Base-by-base conservation (phyloP, 2,888 invertebrate species). In the Drosophila nr. fundita region DNA sequence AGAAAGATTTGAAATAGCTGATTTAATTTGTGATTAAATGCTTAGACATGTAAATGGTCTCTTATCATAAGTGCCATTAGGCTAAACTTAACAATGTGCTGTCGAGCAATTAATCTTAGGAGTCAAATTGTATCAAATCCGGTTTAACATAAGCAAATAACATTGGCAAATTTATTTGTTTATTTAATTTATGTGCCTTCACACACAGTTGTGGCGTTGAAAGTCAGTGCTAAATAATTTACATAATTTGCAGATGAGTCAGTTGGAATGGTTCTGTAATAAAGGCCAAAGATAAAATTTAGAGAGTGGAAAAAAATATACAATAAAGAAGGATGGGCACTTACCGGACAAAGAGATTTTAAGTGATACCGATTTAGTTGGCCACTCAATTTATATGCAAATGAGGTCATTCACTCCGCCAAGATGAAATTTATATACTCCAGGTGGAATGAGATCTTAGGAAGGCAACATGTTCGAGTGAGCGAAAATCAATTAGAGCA, bases 161-260 rank as follows among this genome's bases (percentile, higher is more conserved):
- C 58, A 54, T 61, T 65, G 21, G 54, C 21, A 52, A 74, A 66
- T 73, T 67, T 82, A 73, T 67, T 62, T 80, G 60, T 61, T 60
- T 74, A 69, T 61, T 77, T 87, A 73, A 85, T 78, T 85, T 85
- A 89, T 84, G 87, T 58, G 61, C 73, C 85, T 87, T 79, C 70
- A 76, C 72, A 74, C 78, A 77, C 57, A 71, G 62, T 59, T 62
- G 57, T 59, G 73, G 76, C 70, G 87, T 67, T 69, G 82, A 82
- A 80, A 90, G 89, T 76, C 85, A 78, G 74, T 74, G 58, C 67
- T 55, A 70, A 62, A 72, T 76, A 71, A 89, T 87, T 87, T 87
- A 76, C 90, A 89, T 87, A 89, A 80, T 78, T 89, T 63, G 73
- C 68, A 72, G 68, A 88, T 88, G 81, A 76, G 88, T 90, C 81